Percentiles rank a stretch among this genome's conserved stretches.
Evolutionary conservation across 2,888 invertebrate genomes (phyloP).

Genomic region (Torymus auratus): DNA sequence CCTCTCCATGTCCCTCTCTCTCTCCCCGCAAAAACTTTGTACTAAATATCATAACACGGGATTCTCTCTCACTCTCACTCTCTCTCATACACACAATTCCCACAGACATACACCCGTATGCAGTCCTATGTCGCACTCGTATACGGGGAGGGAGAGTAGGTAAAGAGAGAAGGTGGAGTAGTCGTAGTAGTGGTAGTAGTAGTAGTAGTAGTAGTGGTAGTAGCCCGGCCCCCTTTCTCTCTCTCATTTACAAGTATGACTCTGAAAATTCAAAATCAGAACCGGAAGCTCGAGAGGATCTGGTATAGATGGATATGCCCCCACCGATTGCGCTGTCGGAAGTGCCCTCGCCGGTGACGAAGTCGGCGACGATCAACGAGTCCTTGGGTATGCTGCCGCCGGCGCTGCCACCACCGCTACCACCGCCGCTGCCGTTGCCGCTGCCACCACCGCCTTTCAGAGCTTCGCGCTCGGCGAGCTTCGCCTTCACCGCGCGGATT

Average conservation of each 20-base stretch:
- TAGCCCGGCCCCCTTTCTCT: not conserved
- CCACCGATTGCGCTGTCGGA: conserved; percentile 87
- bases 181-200: too few relatives aligned
- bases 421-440: conserved; percentile 70
- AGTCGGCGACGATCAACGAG: conserved; percentile 85
- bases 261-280: conserved; percentile 93
- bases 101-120: too few relatives aligned
- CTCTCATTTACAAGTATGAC: conserved; percentile 84
- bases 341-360: conserved; percentile 86
- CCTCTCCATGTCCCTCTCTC: too few relatives aligned
- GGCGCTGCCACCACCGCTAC: conserved; percentile 71
- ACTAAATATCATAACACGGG: too few relatives aligned
- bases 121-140: too few relatives aligned
- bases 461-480: conserved; percentile 87
- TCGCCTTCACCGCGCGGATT: conserved; percentile 88
- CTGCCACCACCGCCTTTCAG: conserved; percentile 78
- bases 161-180: too few relatives aligned
- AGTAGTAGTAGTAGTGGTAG: too few relatives aligned
- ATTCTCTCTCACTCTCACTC: too few relatives aligned
- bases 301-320: conserved; percentile 85
- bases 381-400: conserved; percentile 80
- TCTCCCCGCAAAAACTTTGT: too few relatives aligned
- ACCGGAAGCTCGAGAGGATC: conserved; percentile 89
- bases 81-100: too few relatives aligned
- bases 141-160: too few relatives aligned